Conservation (phyloP, 1,140 invertebrate species). For the Dryas iulia region DNA sequence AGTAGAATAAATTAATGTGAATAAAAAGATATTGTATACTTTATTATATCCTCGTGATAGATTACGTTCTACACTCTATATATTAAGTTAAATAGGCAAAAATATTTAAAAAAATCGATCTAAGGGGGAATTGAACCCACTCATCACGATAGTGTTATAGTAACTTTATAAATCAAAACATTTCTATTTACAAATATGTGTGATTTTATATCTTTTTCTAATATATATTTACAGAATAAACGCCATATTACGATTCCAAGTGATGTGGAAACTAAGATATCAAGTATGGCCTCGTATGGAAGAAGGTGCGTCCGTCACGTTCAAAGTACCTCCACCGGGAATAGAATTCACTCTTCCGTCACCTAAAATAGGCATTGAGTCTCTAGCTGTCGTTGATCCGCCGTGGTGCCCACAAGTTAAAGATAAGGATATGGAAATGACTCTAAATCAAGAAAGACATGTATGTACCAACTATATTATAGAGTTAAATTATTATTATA, state of each 20-base stretch:
- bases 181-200: too few species aligned
- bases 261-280: constrained; percentile 97
- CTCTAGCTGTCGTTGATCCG: constrained; percentile 96
- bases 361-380: constrained; percentile 98
- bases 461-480: too few species aligned
- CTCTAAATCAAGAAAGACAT: constrained; percentile 98
- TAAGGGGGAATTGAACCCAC: too few species aligned
- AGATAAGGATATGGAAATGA: constrained; percentile 99
- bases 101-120: too few species aligned
- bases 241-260: constrained; percentile 89
- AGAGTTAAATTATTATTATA: too few species aligned
- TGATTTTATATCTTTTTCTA: not conserved
- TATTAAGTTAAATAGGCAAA: too few species aligned
- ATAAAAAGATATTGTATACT: too few species aligned
- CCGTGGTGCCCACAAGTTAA: constrained; percentile 99
- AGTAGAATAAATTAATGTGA: too few species aligned
- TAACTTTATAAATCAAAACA: too few species aligned
- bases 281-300: constrained; percentile 99
- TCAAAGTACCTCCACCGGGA: constrained; percentile 98
- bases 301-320: constrained; percentile 95
- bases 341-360: constrained; percentile 99
- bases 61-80: not conserved
- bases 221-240: constrained; percentile 62
- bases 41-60: too few species aligned
- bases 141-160: too few species aligned